phyloP scores from a whole-genome alignment of 2,113 vertebrate genomes.

The Prionailurus bengalensis region DNA sequence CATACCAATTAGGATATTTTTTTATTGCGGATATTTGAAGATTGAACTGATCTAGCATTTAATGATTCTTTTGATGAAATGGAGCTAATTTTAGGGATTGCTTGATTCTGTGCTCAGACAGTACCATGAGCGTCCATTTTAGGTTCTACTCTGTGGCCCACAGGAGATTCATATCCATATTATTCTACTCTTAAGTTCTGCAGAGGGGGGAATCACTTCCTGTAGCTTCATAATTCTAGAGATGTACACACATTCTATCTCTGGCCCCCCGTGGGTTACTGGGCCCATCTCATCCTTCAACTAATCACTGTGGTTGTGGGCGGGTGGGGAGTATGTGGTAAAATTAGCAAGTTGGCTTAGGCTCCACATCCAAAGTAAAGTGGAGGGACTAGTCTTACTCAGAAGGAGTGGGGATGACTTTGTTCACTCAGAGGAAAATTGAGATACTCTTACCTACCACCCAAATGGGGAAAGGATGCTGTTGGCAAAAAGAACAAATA shows the following conservation, averaged over 20 bases:
- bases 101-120: neutral
- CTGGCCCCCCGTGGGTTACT: neutral
- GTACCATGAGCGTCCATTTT: neutral
- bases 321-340: neutral
- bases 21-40: conserved; percentile 17
- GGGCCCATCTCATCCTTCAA: neutral
- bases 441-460: neutral
- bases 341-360: neutral
- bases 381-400: neutral
- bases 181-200: neutral
- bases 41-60: neutral
- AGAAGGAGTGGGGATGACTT: neutral
- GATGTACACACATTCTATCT: neutral
- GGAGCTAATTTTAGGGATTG: neutral
- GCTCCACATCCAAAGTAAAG: neutral
- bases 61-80: conserved; percentile 42
- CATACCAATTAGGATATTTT: neutral
- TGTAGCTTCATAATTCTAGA: neutral
- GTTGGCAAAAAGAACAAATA: neutral
- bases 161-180: neutral
- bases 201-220: neutral
- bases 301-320: neutral
- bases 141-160: neutral
- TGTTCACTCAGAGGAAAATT: neutral
- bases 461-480: neutral